These are phyloP conservation scores for Etheostoma nigrum DNA, from an alignment of 2,797 vertebrate genomes.

Conservation along the genomic window DNA sequence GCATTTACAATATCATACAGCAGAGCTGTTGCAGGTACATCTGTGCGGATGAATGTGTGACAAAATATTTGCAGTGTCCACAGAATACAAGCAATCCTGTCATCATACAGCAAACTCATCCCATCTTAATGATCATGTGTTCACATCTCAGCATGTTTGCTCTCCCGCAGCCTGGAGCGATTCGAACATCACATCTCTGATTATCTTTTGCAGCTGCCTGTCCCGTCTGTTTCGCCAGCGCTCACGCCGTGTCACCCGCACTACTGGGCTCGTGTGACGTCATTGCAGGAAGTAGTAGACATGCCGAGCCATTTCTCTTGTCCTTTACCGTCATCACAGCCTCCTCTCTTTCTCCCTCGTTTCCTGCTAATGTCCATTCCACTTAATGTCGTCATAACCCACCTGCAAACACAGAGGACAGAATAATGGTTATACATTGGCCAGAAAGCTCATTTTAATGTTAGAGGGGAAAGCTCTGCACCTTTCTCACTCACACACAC, in stretches of 20 bases:
- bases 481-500: slow-evolving; percentile 52
- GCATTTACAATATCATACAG: slow-evolving; percentile 86
- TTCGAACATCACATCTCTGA: slow-evolving; percentile 41
- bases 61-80: slow-evolving; percentile 44
- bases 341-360: slow-evolving; percentile 53
- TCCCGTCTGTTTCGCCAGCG: slow-evolving; percentile 12
- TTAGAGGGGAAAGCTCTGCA: neutral
- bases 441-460: neutral
- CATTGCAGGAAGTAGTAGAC: slow-evolving; percentile 44
- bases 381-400: slow-evolving; percentile 84
- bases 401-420: slow-evolving; percentile 64
- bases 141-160: slow-evolving; percentile 33
- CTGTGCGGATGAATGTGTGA: slow-evolving; percentile 54
- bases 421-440: slow-evolving; percentile 6
- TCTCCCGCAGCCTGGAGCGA: slow-evolving; percentile 37
- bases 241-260: neutral
- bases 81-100: slow-evolving; percentile 57
- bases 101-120: slow-evolving; percentile 29
- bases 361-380: slow-evolving; percentile 79
- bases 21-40: slow-evolving; percentile 71
- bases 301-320: slow-evolving; percentile 20
- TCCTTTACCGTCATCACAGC: slow-evolving; percentile 44
- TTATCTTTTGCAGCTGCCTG: slow-evolving; percentile 48
- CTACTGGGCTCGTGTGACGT: slow-evolving; percentile 1
- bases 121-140: slow-evolving; percentile 3